Evolutionary conservation across 2,797 vertebrate genomes (phyloP).

Genomic region (Pseudotriccus pelzelni): DNA sequence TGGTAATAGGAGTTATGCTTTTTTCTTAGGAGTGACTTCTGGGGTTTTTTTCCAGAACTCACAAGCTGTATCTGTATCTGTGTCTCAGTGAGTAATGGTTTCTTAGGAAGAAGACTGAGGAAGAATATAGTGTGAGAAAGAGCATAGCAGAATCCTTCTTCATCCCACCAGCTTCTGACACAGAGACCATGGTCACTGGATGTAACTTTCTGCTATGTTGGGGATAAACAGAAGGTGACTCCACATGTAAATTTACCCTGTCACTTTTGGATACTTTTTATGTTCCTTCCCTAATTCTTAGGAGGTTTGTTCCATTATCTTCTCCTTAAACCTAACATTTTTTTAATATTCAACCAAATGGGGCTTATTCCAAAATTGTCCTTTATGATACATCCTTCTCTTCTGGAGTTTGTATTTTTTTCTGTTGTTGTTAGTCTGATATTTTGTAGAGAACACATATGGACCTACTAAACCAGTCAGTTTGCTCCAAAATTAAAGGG

Average conservation of each 20-base stretch:
- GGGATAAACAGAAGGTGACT: background rate
- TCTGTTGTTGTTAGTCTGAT: background rate
- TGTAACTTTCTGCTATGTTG: background rate
- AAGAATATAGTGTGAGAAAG: background rate
- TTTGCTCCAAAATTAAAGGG: background rate
- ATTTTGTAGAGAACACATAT: background rate
- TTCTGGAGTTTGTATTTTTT: background rate
- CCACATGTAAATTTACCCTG: background rate
- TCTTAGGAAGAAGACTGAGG: background rate
- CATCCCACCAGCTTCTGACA: background rate
- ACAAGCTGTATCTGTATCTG: background rate
- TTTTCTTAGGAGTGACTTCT: background rate
- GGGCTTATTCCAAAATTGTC: background rate
- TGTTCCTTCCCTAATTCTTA: background rate
- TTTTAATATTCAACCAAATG: background rate
- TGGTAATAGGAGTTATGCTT: background rate
- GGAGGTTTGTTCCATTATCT: background rate
- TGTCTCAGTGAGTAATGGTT: background rate
- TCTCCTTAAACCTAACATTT: background rate
- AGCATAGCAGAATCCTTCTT: background rate
- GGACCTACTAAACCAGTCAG: background rate
- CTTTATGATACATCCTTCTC: background rate
- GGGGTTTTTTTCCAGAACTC: background rate
- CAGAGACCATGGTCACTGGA: background rate
- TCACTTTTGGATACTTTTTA: background rate